Conservation (phyloP, 2,888 invertebrate species). For the Sarcophaga variegata region DNA sequence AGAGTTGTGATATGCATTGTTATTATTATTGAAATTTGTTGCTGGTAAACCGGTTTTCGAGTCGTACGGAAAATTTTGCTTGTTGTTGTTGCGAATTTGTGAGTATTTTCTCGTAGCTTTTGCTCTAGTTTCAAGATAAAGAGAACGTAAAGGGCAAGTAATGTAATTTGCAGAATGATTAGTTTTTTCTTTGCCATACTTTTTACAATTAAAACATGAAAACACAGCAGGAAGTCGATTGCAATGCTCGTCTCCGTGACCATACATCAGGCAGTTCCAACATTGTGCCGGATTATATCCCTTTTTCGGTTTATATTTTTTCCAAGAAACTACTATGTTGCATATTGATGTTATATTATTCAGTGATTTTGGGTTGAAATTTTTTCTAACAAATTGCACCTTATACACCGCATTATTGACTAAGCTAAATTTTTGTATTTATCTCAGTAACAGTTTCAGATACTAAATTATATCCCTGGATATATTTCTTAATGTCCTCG, state of each 20-base stretch:
- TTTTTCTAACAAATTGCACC: too few relatives aligned
- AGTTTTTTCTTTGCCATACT: slow-evolving; percentile 30
- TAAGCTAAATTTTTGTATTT: background rate
- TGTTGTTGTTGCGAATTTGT: background rate
- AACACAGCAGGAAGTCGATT: slow-evolving; percentile 35
- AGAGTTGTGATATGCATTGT: background rate
- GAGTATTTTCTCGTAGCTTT: slow-evolving; percentile 20
- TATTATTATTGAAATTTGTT: background rate
- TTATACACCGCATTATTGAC: too few relatives aligned
- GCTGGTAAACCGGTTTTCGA: background rate
- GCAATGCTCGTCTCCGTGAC: slow-evolving; percentile 16
- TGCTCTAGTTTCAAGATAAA: background rate
- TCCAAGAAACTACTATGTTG: slow-evolving; percentile 11
- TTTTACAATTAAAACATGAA: slow-evolving; percentile 43
- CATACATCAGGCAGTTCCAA: too few relatives aligned
- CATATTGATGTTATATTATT: slow-evolving; percentile 30
- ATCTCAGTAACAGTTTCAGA: too few relatives aligned
- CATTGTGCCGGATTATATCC: slow-evolving; percentile 16
- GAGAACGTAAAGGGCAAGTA: slow-evolving; percentile 19
- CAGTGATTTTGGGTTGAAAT: slow-evolving; percentile 34
- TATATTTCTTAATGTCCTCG: slow-evolving; percentile 19
- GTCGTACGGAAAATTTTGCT: background rate
- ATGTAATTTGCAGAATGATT: slow-evolving; percentile 39
- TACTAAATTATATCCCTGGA: slow-evolving; percentile 20
- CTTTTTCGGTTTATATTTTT: slow-evolving; percentile 15